Conservation (phyloP, 2,888 invertebrate genomes). For the Zeuzera pyrina region DNA sequence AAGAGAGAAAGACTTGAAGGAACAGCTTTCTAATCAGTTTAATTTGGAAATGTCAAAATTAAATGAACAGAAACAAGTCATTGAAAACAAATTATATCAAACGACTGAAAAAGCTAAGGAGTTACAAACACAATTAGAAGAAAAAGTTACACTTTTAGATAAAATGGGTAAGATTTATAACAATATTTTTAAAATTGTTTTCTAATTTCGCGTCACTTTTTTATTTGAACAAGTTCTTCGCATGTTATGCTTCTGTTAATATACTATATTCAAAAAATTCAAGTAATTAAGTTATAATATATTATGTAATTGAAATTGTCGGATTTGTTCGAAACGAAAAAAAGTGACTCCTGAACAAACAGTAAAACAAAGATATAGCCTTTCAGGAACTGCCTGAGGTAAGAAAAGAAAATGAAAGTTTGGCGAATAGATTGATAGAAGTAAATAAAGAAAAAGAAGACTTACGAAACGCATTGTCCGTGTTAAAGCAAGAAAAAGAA, state of each 20-base stretch:
- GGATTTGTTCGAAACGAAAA: constrained; percentile 27
- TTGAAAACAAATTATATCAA: constrained; percentile 26
- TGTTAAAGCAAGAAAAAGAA: not conserved
- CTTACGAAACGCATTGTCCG: not conserved
- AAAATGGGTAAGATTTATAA: too few species aligned
- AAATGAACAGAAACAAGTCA: constrained; percentile 20
- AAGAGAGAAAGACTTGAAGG: constrained; percentile 33
- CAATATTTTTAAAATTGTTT: too few species aligned
- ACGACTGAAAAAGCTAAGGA: constrained; percentile 12
- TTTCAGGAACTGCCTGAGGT: constrained; percentile 17
- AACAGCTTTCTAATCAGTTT: constrained; percentile 30
- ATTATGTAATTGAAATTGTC: constrained; percentile 27
- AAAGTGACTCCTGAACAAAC: constrained; percentile 20
- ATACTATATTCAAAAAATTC: not conserved
- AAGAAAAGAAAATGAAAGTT: not conserved
- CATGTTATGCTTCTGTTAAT: too few species aligned
- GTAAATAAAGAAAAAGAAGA: not conserved
- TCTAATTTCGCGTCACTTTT: too few species aligned
- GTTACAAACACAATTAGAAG: constrained; percentile 26
- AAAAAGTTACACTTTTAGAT: constrained; percentile 24
- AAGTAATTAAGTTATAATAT: too few species aligned
- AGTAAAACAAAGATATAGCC: constrained; percentile 24
- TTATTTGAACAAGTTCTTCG: too few species aligned
- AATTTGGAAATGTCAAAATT: constrained; percentile 26
- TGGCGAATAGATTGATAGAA: not conserved